A percentile compares a stretch with the other conserved stretches of the same genome.
Evolutionary conservation across 2,888 invertebrate genomes (phyloP).

Genomic region (Stenodema calcarata): DNA sequence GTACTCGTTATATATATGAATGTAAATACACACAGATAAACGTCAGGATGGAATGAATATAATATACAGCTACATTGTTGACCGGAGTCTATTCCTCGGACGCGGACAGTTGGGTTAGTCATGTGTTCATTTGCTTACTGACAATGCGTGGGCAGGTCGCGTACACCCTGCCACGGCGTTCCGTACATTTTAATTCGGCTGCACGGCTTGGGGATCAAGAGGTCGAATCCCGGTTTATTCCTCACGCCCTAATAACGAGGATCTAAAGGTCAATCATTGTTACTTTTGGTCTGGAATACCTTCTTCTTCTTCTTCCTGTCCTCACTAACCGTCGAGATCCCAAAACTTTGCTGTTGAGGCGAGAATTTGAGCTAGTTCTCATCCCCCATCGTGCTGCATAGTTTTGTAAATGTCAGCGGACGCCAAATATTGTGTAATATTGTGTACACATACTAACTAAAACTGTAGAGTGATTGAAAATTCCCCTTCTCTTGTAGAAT

Average conservation of each 20-base stretch:
- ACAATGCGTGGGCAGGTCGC: constrained; percentile 9
- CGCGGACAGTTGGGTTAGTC: constrained; percentile 29
- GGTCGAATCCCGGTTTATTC: not conserved
- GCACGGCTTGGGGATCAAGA: not conserved
- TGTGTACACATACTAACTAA: too few species aligned
- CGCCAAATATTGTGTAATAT: too few species aligned
- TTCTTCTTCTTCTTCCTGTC: too few species aligned
- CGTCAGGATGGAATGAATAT: constrained; percentile 10
- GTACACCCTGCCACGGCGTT: not conserved
- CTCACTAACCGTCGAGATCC: too few species aligned
- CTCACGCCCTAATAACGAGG: not conserved
- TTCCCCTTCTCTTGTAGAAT: not conserved
- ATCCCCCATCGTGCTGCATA: too few species aligned
- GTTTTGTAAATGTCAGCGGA: too few species aligned
- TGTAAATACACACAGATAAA: constrained; percentile 18
- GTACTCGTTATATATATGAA: constrained; percentile 30
- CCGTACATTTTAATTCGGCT: constrained; percentile 24
- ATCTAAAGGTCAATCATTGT: not conserved
- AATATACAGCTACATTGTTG: constrained; percentile 37
- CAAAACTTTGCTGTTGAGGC: too few species aligned
- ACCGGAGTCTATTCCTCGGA: constrained; percentile 22
- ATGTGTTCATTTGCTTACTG: constrained; percentile 30
- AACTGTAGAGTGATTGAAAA: too few species aligned
- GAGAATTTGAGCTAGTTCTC: too few species aligned
- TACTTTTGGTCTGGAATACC: too few species aligned